These are phyloP conservation scores for Mellilla xanthometata DNA, from an alignment of 2,888 invertebrate genomes.

Conservation along the genomic window DNA sequence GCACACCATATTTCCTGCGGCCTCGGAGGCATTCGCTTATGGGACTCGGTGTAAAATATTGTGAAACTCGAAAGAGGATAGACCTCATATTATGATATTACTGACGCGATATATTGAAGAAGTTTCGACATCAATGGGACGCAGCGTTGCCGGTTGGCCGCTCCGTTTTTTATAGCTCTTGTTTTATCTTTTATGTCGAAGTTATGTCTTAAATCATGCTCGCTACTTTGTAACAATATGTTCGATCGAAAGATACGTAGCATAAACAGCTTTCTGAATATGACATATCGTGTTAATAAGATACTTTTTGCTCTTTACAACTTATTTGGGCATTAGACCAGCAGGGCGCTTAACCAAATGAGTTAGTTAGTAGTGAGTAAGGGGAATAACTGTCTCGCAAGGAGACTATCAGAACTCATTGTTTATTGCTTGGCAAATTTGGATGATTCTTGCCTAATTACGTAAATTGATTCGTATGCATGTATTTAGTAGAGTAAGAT, in stretches of 20 bases:
- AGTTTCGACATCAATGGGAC: slow-evolving; percentile 52
- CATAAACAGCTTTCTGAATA: not conserved
- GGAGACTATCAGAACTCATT: no score
- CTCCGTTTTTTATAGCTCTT: slow-evolving; percentile 46
- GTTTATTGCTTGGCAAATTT: no score
- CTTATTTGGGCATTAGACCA: no score
- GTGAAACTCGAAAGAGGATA: slow-evolving; percentile 66
- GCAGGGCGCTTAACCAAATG: no score
- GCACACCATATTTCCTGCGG: slow-evolving; percentile 72
- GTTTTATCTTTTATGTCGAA: slow-evolving; percentile 43
- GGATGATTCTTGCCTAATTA: no score
- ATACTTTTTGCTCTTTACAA: not conserved
- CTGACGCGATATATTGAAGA: slow-evolving; percentile 61
- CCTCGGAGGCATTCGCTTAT: slow-evolving; percentile 74
- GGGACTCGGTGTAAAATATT: slow-evolving; percentile 71
- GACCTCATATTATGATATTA: slow-evolving; percentile 70
- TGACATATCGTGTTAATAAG: not conserved
- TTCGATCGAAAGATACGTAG: slow-evolving; percentile 15
- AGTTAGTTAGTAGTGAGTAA: no score
- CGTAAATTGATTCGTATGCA: no score
- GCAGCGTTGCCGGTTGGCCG: slow-evolving; percentile 27
- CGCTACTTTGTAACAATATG: slow-evolving; percentile 17
- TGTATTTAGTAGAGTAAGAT: no score
- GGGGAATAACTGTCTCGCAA: not conserved
- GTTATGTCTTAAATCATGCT: slow-evolving; percentile 28